Evolutionary conservation across 2,888 invertebrate genomes (phyloP).

Genomic region (Acleris holmiana): DNA sequence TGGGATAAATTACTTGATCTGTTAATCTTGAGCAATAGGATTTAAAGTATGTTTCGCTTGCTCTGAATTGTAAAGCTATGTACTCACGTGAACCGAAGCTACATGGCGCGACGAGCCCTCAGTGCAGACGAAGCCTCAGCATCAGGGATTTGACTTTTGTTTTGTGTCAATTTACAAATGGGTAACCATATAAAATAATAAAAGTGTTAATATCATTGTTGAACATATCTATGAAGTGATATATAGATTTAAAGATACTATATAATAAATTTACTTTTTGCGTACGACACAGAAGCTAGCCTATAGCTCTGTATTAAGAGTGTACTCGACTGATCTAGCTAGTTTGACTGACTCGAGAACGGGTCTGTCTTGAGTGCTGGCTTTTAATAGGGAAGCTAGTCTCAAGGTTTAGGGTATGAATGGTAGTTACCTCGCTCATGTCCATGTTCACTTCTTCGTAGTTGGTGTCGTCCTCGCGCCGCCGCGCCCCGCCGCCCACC

Average conservation of each 20-base stretch:
- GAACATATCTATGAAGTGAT: conserved; percentile 58
- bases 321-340: background rate
- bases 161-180: conserved; percentile 85
- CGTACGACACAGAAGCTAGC: conserved; percentile 10
- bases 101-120: conserved; percentile 50
- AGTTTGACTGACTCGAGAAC: background rate
- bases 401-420: conserved; percentile 5
- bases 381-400: background rate
- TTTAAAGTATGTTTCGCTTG: conserved; percentile 1
- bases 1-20: background rate
- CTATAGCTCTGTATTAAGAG: conserved; percentile 7
- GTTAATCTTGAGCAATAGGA: background rate
- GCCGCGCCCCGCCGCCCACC: conserved; percentile 65
- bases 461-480: conserved; percentile 86
- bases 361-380: background rate
- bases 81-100: conserved; percentile 72
- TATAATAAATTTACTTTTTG: conserved; percentile 30
- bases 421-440: conserved; percentile 87
- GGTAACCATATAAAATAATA: conserved; percentile 84
- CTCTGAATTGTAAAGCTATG: conserved; percentile 58
- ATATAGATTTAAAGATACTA: conserved; percentile 39
- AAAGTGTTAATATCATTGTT: conserved; percentile 84
- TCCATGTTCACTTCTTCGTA: conserved; percentile 92
- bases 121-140: conserved; percentile 64
- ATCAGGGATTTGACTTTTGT: conserved; percentile 81